Percentiles rank a stretch among this genome's conserved stretches.
Evolutionary conservation across 2,113 vertebrate species (phyloP).

Genomic region (Cacatua alba): DNA sequence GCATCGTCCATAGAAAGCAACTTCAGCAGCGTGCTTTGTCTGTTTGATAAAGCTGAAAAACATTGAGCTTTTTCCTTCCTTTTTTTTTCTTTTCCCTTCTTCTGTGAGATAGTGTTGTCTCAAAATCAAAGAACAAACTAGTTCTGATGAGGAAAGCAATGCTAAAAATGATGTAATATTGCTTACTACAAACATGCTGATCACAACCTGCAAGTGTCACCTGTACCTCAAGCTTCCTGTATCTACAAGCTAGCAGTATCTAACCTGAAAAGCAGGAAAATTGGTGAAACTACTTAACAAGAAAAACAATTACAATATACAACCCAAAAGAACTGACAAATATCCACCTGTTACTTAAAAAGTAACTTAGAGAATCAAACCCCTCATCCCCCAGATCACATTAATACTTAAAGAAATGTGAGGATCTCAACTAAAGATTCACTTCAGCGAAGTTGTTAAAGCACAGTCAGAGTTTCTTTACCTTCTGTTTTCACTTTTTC

Average conservation of each 20-base stretch:
- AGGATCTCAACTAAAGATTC: neutral
- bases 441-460: neutral
- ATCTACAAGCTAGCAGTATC: neutral
- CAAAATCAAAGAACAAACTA: neutral
- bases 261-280: neutral
- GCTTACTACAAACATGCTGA: neutral
- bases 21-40: conserved; percentile 6
- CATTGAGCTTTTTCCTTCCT: fast-evolving
- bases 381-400: neutral
- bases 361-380: neutral
- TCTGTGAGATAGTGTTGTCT: neutral
- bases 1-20: conserved; percentile 45
- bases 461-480: conserved; percentile 58
- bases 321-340: neutral
- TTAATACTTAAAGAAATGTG: neutral
- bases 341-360: neutral
- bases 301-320: neutral
- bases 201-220: neutral
- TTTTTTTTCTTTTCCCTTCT: neutral
- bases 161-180: neutral
- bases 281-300: neutral
- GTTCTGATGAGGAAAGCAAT: neutral
- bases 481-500: conserved; percentile 77
- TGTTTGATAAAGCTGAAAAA: conserved; percentile 3
- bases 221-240: neutral